Conservation (phyloP, 2,888 invertebrate genomes). For the Mellilla xanthometata region DNA sequence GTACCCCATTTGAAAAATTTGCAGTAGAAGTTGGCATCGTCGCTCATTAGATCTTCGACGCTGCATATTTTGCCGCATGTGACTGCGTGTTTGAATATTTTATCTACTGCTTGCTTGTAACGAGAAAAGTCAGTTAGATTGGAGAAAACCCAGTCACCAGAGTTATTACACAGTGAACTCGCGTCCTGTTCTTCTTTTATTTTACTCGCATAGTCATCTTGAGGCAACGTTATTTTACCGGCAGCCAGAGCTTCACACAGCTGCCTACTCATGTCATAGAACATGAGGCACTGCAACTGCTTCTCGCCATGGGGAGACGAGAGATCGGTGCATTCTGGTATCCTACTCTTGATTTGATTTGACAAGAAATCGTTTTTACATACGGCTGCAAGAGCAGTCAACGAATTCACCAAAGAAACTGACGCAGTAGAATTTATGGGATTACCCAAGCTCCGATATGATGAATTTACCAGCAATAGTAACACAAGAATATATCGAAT, state of each 20-base stretch:
- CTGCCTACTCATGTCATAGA: conserved; percentile 65
- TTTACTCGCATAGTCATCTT: conserved; percentile 43
- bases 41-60: conserved; percentile 41
- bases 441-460: conserved; percentile 53
- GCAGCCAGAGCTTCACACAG: conserved; percentile 49
- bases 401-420: conserved; percentile 32
- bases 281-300: conserved; percentile 61
- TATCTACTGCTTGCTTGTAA: conserved; percentile 43
- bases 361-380: conserved; percentile 56
- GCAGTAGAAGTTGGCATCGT: conserved; percentile 59
- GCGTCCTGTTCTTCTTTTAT: conserved; percentile 47
- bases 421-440: conserved; percentile 39
- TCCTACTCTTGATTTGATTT: conserved; percentile 45
- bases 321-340: conserved; percentile 46
- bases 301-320: conserved; percentile 40
- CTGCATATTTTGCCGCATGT: conserved; percentile 60
- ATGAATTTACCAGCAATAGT: conserved; percentile 54
- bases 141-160: conserved; percentile 54
- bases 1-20: conserved; percentile 68
- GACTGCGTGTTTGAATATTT: conserved; percentile 40
- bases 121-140: conserved; percentile 38
- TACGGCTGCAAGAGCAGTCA: conserved; percentile 41
- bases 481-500: conserved; percentile 52
- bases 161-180: conserved; percentile 44
- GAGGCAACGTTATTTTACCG: conserved; percentile 40